A percentile compares a stretch with the other conserved stretches of the same genome.
Evolutionary conservation across 2,888 invertebrate genomes (phyloP).

Genomic region (Scelioninae gen. 2): DNA sequence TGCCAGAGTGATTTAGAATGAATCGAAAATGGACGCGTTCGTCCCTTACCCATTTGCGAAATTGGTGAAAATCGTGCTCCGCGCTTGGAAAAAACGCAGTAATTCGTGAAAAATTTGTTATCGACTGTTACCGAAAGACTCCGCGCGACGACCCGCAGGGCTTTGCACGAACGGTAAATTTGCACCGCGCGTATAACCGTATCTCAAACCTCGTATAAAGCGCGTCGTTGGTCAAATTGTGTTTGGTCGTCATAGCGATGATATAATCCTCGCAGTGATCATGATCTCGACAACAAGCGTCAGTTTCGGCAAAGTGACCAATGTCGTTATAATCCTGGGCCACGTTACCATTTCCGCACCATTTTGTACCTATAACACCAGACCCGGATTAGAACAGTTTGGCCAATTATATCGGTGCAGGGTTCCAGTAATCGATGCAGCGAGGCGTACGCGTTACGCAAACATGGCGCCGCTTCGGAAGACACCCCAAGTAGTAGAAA

Average conservation of each 20-base stretch:
- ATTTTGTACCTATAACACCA: conserved; percentile 68
- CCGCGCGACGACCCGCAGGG: no score
- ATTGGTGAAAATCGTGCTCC: no score
- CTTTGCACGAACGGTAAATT: no score
- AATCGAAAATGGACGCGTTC: no score
- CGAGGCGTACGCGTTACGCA: conserved; percentile 18
- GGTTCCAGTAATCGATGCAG: conserved; percentile 25
- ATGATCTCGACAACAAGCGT: conserved; percentile 71
- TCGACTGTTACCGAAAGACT: no score
- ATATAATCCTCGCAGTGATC: conserved; percentile 70
- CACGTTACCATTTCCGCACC: conserved; percentile 71
- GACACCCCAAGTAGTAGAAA: no score
- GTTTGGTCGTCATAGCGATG: conserved; percentile 64
- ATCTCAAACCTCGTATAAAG: conserved; percentile 67
- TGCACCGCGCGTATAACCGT: no score
- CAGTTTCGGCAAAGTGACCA: conserved; percentile 67
- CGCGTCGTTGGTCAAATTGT: conserved; percentile 68
- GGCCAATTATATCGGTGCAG: conserved; percentile 30
- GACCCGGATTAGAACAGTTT: conserved; percentile 38
- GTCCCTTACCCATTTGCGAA: no score
- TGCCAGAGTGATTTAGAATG: no score
- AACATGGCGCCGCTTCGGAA: not conserved
- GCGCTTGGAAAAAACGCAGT: no score
- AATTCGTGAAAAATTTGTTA: no score
- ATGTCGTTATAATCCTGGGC: conserved; percentile 67